Percentiles rank a stretch among this genome's conserved stretches.
phyloP scores from a whole-genome alignment of 2,888 invertebrate species.

The Drosophila mulleri region DNA sequence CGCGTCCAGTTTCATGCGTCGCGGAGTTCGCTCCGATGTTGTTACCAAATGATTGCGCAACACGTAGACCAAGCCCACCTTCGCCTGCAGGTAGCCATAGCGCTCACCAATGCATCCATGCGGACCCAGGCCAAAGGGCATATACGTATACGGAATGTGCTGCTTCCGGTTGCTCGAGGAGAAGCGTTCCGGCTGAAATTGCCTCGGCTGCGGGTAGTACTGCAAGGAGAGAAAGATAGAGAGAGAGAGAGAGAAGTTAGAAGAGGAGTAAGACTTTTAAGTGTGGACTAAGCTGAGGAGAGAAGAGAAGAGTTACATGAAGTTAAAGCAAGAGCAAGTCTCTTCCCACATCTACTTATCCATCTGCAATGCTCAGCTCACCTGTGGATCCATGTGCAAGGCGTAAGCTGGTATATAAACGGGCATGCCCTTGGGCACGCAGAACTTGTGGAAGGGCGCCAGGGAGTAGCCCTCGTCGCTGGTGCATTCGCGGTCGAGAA shows the following conservation, averaged over 20 bases:
- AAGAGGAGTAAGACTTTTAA: no score
- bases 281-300: no score
- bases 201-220: slow-evolving; percentile 82
- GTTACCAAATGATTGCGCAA: slow-evolving; percentile 82
- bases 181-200: slow-evolving; percentile 84
- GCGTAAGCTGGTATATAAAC: slow-evolving; percentile 82
- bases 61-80: slow-evolving; percentile 83
- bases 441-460: slow-evolving; percentile 73
- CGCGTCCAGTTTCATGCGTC: slow-evolving; percentile 78
- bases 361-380: slow-evolving; percentile 28
- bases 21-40: slow-evolving; percentile 72
- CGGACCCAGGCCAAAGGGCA: slow-evolving; percentile 85
- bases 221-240: slow-evolving; percentile 37
- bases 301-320: no score
- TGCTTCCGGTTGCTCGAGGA: slow-evolving; percentile 80
- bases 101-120: slow-evolving; percentile 85
- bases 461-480: slow-evolving; percentile 69
- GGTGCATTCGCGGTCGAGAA: slow-evolving; percentile 83
- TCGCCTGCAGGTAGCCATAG: slow-evolving; percentile 83
- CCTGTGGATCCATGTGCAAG: slow-evolving; percentile 83
- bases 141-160: slow-evolving; percentile 82
- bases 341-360: no score
- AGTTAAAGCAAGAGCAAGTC: no score
- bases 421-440: slow-evolving; percentile 82
- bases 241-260: neutral